Evolutionary conservation across 2,797 vertebrate genomes (phyloP).

Genomic region (Darevskia mixta): DNA sequence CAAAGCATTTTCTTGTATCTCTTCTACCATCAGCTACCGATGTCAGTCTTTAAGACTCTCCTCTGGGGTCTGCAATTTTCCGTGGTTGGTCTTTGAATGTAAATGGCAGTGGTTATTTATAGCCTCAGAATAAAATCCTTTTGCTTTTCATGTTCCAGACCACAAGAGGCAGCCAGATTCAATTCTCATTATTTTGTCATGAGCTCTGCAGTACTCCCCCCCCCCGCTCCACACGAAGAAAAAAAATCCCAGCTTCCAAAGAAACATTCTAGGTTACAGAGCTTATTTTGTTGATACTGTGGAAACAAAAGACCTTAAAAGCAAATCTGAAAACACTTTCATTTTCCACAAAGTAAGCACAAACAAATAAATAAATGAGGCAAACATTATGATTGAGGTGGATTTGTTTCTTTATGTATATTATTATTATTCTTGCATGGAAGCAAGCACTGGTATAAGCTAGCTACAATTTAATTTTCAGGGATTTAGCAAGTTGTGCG

Average conservation of each 20-base stretch:
- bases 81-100: not conserved
- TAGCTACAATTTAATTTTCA: conserved; percentile 5
- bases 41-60: not conserved
- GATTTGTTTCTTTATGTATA: not conserved
- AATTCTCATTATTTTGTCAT: conserved; percentile 39
- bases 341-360: not conserved
- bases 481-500: not conserved
- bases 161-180: conserved; percentile 32
- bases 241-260: conserved; percentile 5
- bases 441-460: conserved; percentile 5
- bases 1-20: not conserved
- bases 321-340: not conserved
- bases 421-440: no score
- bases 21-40: not conserved
- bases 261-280: not conserved
- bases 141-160: conserved; percentile 39
- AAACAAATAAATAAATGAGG: not conserved
- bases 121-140: conserved; percentile 25
- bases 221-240: not conserved
- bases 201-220: not conserved
- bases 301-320: not conserved
- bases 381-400: not conserved
- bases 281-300: not conserved
- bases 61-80: conserved; percentile 1
- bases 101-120: conserved; percentile 36